These are phyloP conservation scores for Dendronephthya gigantea DNA, from an alignment of 64 coral and sea anemone genomes.

Conservation along the genomic window DNA sequence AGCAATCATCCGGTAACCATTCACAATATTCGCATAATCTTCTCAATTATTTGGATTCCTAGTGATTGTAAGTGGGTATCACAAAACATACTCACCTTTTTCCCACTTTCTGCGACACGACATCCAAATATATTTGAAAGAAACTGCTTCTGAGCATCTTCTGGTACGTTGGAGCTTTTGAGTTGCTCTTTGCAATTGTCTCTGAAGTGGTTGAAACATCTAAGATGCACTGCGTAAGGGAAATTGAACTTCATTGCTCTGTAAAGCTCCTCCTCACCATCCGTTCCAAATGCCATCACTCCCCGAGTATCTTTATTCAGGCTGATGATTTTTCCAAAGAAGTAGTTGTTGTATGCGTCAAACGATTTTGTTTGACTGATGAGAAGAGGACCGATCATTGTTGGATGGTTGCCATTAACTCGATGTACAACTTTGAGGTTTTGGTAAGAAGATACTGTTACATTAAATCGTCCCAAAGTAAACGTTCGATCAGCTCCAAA, in stretches of 20 bases:
- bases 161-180: slow-evolving; percentile 22
- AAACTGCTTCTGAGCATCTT: slow-evolving; percentile 25
- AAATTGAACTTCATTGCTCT: slow-evolving; percentile 29
- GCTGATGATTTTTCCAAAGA: slow-evolving; percentile 14
- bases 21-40: not conserved
- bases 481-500: slow-evolving; percentile 34
- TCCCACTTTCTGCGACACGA: slow-evolving; percentile 21
- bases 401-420: slow-evolving; percentile 18
- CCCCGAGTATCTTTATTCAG: slow-evolving; percentile 15
- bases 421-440: slow-evolving; percentile 26
- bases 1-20: not conserved
- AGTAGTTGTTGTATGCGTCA: slow-evolving; percentile 32
- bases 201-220: slow-evolving; percentile 29
- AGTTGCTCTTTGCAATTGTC: slow-evolving; percentile 29
- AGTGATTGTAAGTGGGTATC: not conserved
- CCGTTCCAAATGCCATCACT: slow-evolving; percentile 30
- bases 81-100: not conserved
- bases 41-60: not conserved
- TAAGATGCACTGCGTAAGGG: slow-evolving; percentile 9
- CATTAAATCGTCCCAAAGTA: slow-evolving; percentile 39
- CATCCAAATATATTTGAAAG: slow-evolving; percentile 33
- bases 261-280: slow-evolving; percentile 20
- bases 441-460: slow-evolving; percentile 41
- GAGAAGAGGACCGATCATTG: slow-evolving; percentile 36
- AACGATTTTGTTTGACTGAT: slow-evolving; percentile 31